Evolutionary conservation across 2,888 invertebrate species (phyloP), one percentile per base, ranked within the genome.

Genomic region (Phytoseiulus persimilis): DNA sequence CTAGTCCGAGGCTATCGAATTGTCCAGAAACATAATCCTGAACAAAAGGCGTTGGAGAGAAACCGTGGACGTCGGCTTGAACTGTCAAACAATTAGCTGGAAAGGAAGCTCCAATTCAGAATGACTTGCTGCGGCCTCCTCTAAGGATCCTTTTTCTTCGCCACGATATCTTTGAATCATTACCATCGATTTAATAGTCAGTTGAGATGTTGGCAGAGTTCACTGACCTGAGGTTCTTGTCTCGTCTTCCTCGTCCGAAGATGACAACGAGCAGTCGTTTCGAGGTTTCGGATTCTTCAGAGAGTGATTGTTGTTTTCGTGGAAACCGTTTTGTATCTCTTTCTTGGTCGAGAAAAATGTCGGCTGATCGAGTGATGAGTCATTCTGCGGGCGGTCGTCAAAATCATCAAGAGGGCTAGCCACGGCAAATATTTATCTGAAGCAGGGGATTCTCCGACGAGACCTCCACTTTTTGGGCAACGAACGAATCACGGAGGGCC

Each of bases 331-430:
- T 11, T 65, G 65, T 2, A 18, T 33, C 23, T 33, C 32, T 33
- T 87, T 87, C 87, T 87, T 87, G 6, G 87, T 28, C 33, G 87
- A 87, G 87, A 87, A 45, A 33, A 87, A 87, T 32, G 32, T 33
- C 32, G 39, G 39, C 23, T 87, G 87, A 87, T 87, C 87, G 39
- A 87, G 87, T 87, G 87, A 87, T 2, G 87, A 87, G 18, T 87
- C 87, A 45, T 87, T 87, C 87, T 87, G 87, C 33, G 23, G 23
- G 18, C 14, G 28, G 65, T 23, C 5, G 18, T 65, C 65, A 28
- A 23, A 65, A 65, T 65, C 65, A 28, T 65, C 65, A 65, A 14
- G 32, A 23, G 31, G 31, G 23, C 32, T 11, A n/a, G 6, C 83
- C 23, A 84, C n/a, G 33, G 33, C 33, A 87, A 9, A 14, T 0